Percentiles rank a stretch among this genome's conserved stretches.
These are phyloP conservation scores for Ovis aries DNA, from an alignment of 2,113 vertebrate genomes.

Conservation along the genomic window ARS-UI_Ramb_v3.0 NC_056056.1:91436501-91437000, in stretches of 20 bases:
- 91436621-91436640: neutral
- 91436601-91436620: neutral
- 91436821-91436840: neutral
- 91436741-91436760: neutral
- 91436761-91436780: neutral
- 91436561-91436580: neutral
- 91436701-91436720: neutral
- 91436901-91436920: neutral
- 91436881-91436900: neutral
- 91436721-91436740: neutral
- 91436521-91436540: neutral
- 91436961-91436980: neutral
- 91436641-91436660: neutral
- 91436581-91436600: neutral
- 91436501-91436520: neutral
- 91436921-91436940: neutral
- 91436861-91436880: neutral
- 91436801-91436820: neutral
- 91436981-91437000: neutral
- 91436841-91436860: neutral
- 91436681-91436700: neutral
- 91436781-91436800: neutral
- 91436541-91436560: neutral
- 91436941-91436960: neutral
- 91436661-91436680: neutral